These are phyloP conservation scores for Acanthosepion pharaonis DNA, from an alignment of 2,888 invertebrate species.

Conservation along the genomic window DNA sequence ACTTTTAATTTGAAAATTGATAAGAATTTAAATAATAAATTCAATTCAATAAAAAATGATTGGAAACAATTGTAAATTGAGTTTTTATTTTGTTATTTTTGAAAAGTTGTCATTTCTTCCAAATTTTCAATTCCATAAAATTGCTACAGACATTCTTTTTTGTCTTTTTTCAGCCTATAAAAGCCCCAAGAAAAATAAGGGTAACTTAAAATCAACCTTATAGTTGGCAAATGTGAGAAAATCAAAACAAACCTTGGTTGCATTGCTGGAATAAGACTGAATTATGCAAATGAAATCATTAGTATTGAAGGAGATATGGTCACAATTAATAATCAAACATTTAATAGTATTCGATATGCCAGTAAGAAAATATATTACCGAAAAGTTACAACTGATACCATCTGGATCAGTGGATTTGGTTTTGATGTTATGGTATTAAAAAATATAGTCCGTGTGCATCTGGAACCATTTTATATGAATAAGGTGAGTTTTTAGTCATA, in stretches of 20 bases:
- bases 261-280: background rate
- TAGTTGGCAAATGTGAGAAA: background rate
- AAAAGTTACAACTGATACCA: conserved; percentile 18
- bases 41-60: background rate
- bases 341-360: background rate
- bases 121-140: background rate
- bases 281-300: background rate
- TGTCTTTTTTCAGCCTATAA: background rate
- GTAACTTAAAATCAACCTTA: background rate
- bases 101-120: background rate
- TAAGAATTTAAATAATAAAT: background rate
- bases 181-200: background rate
- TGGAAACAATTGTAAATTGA: too few relatives aligned
- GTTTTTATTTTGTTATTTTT: background rate
- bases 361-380: conserved; percentile 21
- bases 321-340: background rate
- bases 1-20: background rate
- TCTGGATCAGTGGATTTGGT: background rate
- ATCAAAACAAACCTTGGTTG: background rate
- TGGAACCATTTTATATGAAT: background rate
- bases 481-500: background rate
- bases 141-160: background rate
- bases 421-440: background rate
- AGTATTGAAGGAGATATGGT: background rate
- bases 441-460: background rate